Evolutionary conservation across 2,113 vertebrate genomes (phyloP).

Genomic region (Pithys albifrons): DNA sequence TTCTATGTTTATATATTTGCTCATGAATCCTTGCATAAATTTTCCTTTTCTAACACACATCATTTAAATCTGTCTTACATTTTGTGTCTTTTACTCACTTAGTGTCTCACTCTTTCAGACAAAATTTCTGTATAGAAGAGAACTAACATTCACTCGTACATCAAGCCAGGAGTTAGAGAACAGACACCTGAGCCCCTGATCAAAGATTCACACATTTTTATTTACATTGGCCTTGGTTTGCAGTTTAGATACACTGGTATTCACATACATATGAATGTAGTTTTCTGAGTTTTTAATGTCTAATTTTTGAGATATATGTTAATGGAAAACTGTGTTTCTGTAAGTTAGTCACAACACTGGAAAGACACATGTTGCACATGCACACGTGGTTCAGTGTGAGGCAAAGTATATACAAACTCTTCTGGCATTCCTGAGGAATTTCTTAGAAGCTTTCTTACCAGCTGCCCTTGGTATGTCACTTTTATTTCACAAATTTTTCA

Average conservation of each 20-base stretch:
- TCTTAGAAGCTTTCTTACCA: background rate
- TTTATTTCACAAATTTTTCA: background rate
- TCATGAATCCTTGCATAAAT: background rate
- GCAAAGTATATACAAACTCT: background rate
- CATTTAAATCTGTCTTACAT: background rate
- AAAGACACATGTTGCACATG: background rate
- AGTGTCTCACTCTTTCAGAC: background rate
- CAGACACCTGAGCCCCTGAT: background rate
- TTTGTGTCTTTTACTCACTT: background rate
- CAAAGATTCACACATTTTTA: background rate
- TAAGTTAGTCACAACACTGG: background rate
- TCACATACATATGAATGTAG: accelerated
- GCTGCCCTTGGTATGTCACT: background rate
- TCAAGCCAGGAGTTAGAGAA: background rate
- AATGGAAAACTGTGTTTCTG: background rate
- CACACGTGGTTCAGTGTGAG: background rate
- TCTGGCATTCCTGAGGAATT: background rate
- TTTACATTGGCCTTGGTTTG: background rate
- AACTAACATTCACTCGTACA: background rate
- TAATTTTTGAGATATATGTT: background rate
- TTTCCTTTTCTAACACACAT: background rate
- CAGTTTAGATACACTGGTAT: background rate
- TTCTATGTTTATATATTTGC: background rate
- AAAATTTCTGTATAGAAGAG: background rate
- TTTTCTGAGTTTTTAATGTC: background rate